Percentiles rank a stretch among this genome's conserved stretches.
These are phyloP conservation scores for Aptenodytes forsteri DNA, from an alignment of 2,113 vertebrate genomes.

Conservation along the genomic window DNA sequence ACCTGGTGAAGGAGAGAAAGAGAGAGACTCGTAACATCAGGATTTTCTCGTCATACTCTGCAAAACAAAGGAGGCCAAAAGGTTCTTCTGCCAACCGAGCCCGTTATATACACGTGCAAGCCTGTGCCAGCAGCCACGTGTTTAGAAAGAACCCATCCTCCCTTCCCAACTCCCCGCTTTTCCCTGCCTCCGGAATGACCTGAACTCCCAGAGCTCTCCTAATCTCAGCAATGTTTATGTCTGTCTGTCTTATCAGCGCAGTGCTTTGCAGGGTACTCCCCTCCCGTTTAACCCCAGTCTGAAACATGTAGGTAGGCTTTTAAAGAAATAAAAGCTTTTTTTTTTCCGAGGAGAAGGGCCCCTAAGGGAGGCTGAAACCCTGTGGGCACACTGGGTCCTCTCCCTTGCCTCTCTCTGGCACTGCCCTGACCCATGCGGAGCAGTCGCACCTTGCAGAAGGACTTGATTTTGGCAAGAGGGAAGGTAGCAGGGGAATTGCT, in stretches of 20 bases:
- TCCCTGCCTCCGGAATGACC: neutral
- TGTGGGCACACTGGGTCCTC: too few relatives aligned
- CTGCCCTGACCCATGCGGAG: rapidly evolving
- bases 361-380: neutral
- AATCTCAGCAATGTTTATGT: neutral
- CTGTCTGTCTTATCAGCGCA: neutral
- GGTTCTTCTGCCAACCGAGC: neutral
- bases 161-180: neutral
- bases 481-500: neutral
- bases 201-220: neutral
- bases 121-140: neutral
- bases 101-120: rapidly evolving
- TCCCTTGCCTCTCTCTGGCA: neutral
- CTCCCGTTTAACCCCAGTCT: neutral
- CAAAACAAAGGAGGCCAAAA: neutral
- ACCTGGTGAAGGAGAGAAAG: constrained; percentile 20
- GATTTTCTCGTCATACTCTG: neutral
- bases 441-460: too few relatives aligned
- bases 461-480: neutral
- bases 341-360: neutral
- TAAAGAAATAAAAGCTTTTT: neutral
- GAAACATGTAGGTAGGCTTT: neutral
- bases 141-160: neutral
- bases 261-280: neutral
- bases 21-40: neutral